phyloP scores from a whole-genome alignment of 2,888 invertebrate species.

The Octodonta nipae region DNA sequence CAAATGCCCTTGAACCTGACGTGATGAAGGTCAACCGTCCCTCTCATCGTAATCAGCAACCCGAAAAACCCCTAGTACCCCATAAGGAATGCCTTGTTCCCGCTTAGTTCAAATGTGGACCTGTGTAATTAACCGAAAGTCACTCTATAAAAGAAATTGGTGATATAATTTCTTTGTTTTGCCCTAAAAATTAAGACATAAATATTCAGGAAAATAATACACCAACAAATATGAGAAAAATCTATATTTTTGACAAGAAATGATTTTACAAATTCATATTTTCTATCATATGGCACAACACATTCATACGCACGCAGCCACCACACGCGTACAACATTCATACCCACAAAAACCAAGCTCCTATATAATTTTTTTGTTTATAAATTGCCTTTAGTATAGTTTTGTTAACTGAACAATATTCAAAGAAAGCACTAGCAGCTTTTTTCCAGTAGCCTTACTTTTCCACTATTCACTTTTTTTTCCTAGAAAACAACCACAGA shows the following conservation, averaged over 20 bases:
- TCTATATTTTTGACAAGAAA: conserved; percentile 41
- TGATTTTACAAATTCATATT: conserved; percentile 41
- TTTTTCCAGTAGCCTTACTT: too few species aligned
- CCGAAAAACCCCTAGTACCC: too few species aligned
- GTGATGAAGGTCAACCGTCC: too few species aligned
- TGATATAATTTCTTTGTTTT: too few species aligned
- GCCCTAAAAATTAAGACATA: background rate
- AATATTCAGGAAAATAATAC: conserved; percentile 2
- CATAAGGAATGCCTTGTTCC: too few species aligned
- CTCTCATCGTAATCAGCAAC: too few species aligned
- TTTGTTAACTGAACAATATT: conserved; percentile 33
- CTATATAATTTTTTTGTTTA: conserved; percentile 28
- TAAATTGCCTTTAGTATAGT: conserved; percentile 37
- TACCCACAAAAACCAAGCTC: conserved; percentile 37
- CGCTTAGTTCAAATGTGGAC: too few species aligned
- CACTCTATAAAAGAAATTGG: too few species aligned
- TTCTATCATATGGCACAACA: conserved; percentile 30
- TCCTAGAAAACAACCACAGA: too few species aligned
- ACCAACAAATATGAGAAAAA: conserved; percentile 31
- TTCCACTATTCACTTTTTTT: too few species aligned
- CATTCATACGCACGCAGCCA: conserved; percentile 18
- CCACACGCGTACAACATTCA: conserved; percentile 6
- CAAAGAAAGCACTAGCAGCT: conserved; percentile 21
- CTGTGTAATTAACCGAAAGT: too few species aligned
- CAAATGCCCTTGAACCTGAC: too few species aligned